A percentile compares a stretch with the other conserved stretches of the same genome.
Conservation (phyloP, 2,888 invertebrate genomes). For the Emmelina monodactyla region DNA sequence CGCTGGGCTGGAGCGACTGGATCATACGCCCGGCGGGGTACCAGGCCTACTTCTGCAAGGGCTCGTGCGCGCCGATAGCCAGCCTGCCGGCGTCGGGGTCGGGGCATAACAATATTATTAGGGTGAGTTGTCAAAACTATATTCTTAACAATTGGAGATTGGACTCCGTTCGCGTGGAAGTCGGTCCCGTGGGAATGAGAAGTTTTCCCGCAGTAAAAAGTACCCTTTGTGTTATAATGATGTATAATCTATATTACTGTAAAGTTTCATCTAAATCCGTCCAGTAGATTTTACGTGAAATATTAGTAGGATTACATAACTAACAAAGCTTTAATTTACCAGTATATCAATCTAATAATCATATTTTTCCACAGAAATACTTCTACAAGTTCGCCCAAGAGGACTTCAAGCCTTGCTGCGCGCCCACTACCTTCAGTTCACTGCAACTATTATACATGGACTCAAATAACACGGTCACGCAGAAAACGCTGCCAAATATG, state of each 20-base stretch:
- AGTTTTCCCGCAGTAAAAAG: no score
- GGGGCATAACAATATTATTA: slow-evolving; percentile 76
- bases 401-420: slow-evolving; percentile 85
- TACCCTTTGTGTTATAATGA: no score
- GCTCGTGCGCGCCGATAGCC: slow-evolving; percentile 77
- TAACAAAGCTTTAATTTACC: no score
- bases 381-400: slow-evolving; percentile 64
- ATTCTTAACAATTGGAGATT: no score
- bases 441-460: slow-evolving; percentile 82
- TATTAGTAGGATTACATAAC: no score
- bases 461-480: slow-evolving; percentile 78
- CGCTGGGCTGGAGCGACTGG: slow-evolving; percentile 90
- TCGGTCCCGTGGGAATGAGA: no score
- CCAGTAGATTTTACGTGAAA: no score
- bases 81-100: slow-evolving; percentile 68
- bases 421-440: slow-evolving; percentile 82
- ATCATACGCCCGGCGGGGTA: slow-evolving; percentile 84
- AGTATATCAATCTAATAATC: no score
- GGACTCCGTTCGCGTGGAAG: no score
- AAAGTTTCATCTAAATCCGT: no score
- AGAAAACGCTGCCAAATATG: slow-evolving; percentile 86
- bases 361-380: slow-evolving; percentile 73
- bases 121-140: slow-evolving; percentile 66
- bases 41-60: slow-evolving; percentile 88
- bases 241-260: no score